phyloP scores from a whole-genome alignment of 1,140 invertebrate species.

The Meteorus sp. region DNA sequence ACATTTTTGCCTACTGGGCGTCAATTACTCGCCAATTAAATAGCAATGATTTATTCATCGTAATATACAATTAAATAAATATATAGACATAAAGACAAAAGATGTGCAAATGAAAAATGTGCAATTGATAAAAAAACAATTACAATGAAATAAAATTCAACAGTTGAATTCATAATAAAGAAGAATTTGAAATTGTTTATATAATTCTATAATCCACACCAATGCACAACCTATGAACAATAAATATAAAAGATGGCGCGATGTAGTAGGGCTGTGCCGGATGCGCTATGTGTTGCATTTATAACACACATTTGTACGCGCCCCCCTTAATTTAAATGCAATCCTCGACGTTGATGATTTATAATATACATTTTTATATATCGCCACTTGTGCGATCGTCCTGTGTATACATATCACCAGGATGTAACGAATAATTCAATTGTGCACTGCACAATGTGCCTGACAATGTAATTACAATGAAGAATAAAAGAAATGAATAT shows the following conservation, averaged over 20 bases:
- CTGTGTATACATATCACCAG: constrained; percentile 47
- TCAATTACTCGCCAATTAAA: constrained; percentile 25
- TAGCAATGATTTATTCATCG: constrained; percentile 13
- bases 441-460: too few species aligned
- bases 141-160: too few species aligned
- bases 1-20: constrained; percentile 22
- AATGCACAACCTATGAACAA: not conserved
- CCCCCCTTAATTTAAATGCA: constrained; percentile 49
- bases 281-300: constrained; percentile 53
- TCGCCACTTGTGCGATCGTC: constrained; percentile 49
- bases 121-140: too few species aligned
- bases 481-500: too few species aligned
- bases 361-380: constrained; percentile 49
- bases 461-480: too few species aligned
- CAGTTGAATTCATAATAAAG: too few species aligned
- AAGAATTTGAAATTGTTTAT: too few species aligned
- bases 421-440: too few species aligned
- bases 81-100: not conserved
- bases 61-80: not conserved
- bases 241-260: too few species aligned
- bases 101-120: not conserved
- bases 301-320: constrained; percentile 43
- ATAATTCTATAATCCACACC: not conserved
- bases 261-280: constrained; percentile 46
- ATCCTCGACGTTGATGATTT: constrained; percentile 54